Conservation (phyloP, 2,797 vertebrate species). For the Mico argentatus region DNA sequence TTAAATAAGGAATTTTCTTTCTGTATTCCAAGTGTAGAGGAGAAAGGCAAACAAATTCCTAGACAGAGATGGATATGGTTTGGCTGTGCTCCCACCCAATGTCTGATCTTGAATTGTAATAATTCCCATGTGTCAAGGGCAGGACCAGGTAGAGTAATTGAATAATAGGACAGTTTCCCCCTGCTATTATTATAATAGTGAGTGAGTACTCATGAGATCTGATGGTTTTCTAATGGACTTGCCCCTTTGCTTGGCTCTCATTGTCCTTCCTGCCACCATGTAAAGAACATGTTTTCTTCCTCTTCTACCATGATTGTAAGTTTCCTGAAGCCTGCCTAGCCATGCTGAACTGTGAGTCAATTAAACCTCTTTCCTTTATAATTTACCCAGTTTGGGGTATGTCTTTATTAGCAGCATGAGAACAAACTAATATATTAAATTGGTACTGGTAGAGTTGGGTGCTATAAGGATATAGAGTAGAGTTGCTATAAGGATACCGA, state of each 20-base stretch:
- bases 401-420: not conserved
- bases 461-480: not conserved
- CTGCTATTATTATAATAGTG: not conserved
- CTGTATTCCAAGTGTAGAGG: not conserved
- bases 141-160: not conserved
- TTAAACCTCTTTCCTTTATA: not conserved
- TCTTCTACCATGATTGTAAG: not conserved
- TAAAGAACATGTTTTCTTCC: not conserved
- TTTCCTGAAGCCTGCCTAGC: not conserved
- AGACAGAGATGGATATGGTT: not conserved
- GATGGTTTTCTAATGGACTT: not conserved
- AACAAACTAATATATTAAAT: not conserved
- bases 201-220: not conserved
- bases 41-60: not conserved
- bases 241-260: not conserved
- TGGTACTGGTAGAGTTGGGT: not conserved
- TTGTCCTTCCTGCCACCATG: not conserved
- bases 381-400: not conserved
- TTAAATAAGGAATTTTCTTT: not conserved
- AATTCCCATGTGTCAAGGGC: not conserved
- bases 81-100: not conserved
- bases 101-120: not conserved
- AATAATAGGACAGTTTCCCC: not conserved
- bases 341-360: not conserved
- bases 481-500: not conserved